Conservation (phyloP, 2,113 vertebrate species). For the Columba livia region DNA sequence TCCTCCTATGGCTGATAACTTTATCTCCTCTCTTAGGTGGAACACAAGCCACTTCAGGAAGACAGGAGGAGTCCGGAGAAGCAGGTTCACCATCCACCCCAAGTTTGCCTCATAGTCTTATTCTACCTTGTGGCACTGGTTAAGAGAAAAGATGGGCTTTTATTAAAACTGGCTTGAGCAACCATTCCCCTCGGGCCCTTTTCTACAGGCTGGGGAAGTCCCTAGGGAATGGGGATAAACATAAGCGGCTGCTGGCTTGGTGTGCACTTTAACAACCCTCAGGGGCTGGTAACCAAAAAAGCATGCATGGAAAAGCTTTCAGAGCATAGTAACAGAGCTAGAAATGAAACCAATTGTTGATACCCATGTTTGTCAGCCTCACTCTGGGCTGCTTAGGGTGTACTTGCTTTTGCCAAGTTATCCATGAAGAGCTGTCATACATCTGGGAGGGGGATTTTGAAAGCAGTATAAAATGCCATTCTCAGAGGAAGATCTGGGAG, state of each 20-base stretch:
- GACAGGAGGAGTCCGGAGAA: slow-evolving; percentile 20
- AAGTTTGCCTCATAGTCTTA: slow-evolving; percentile 56
- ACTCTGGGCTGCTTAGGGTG: not conserved
- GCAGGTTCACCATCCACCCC: slow-evolving; percentile 62
- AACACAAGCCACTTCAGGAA: slow-evolving; percentile 64
- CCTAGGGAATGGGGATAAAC: not conserved
- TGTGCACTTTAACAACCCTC: not conserved
- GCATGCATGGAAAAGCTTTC: not conserved
- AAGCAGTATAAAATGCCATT: not conserved
- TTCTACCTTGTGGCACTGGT: not conserved
- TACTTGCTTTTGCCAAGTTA: not conserved
- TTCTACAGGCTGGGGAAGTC: not conserved
- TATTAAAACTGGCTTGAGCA: not conserved
- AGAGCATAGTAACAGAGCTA: not conserved
- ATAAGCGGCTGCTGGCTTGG: rapidly evolving
- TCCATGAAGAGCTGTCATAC: not conserved
- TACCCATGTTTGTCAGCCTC: not conserved
- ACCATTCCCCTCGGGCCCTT: not conserved
- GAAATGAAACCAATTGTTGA: not conserved
- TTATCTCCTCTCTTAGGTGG: slow-evolving; percentile 61
- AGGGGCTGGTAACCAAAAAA: not conserved
- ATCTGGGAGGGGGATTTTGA: not conserved
- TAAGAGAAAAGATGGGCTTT: not conserved
- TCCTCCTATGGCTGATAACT: not conserved
- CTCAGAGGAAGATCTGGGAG: not conserved